Evolutionary conservation across 2,888 invertebrate genomes (phyloP).

Genomic region (Argynnis bischoffii): DNA sequence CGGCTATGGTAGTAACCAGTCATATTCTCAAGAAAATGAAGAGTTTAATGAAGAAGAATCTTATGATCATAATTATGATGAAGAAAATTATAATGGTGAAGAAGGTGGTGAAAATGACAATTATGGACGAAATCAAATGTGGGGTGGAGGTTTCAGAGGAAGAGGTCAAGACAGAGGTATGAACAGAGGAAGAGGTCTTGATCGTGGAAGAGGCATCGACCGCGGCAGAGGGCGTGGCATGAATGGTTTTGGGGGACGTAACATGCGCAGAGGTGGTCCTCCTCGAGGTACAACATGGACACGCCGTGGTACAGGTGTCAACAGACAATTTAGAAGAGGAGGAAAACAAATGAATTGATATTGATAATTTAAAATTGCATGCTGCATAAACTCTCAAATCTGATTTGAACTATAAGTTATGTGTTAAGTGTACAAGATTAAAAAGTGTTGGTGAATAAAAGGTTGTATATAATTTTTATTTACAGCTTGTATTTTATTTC

Average conservation of each 20-base stretch:
- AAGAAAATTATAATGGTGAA: slow-evolving; percentile 62
- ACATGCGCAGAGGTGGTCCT: slow-evolving; percentile 48
- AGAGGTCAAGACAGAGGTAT: slow-evolving; percentile 63
- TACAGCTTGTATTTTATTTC: slow-evolving; percentile 72
- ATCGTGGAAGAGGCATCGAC: slow-evolving; percentile 54
- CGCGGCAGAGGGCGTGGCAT: slow-evolving; percentile 64
- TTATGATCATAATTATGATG: slow-evolving; percentile 61
- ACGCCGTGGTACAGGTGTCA: slow-evolving; percentile 60
- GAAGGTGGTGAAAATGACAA: slow-evolving; percentile 58
- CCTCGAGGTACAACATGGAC: slow-evolving; percentile 60
- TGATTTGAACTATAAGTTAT: slow-evolving; percentile 54
- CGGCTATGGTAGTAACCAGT: slow-evolving; percentile 61
- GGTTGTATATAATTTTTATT: slow-evolving; percentile 77
- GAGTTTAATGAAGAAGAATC: slow-evolving; percentile 59
- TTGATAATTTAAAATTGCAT: slow-evolving; percentile 45
- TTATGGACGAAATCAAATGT: slow-evolving; percentile 61
- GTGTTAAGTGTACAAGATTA: slow-evolving; percentile 66
- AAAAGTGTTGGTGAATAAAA: slow-evolving; percentile 61
- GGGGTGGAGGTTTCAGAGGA: slow-evolving; percentile 66
- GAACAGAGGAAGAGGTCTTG: slow-evolving; percentile 53
- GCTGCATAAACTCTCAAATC: slow-evolving; percentile 55
- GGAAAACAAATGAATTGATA: slow-evolving; percentile 67
- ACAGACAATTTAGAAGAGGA: slow-evolving; percentile 70
- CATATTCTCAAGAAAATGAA: slow-evolving; percentile 58
- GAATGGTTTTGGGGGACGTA: slow-evolving; percentile 46